These are phyloP conservation scores for Eulemur macaco DNA, from an alignment of 2,113 vertebrate genomes.

Conservation along the genomic window DNA sequence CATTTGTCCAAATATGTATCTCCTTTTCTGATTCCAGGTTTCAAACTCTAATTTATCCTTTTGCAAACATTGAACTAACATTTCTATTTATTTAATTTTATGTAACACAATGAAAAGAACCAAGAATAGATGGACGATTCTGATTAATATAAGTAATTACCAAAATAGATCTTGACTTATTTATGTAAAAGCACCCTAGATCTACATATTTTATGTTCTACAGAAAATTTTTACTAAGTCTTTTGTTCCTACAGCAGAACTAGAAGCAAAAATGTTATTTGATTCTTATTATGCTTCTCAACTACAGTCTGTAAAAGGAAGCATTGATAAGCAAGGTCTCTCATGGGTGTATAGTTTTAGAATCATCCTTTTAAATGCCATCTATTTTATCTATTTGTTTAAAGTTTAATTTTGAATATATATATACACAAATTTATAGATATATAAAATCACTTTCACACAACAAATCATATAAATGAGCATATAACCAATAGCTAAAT, in stretches of 20 bases:
- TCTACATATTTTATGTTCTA: background rate
- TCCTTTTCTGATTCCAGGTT: background rate
- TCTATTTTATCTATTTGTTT: background rate
- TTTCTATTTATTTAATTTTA: conserved; percentile 11
- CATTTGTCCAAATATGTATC: conserved; percentile 14
- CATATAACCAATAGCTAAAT: background rate
- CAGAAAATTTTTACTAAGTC: background rate
- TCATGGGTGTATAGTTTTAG: background rate
- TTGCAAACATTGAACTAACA: background rate
- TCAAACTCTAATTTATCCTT: background rate
- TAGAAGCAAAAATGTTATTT: background rate
- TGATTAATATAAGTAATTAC: background rate
- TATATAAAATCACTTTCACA: background rate
- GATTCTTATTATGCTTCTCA: background rate
- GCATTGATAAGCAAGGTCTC: background rate
- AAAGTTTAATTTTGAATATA: background rate
- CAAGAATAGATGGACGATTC: background rate
- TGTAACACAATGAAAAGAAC: background rate
- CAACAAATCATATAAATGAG: background rate
- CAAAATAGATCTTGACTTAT: background rate
- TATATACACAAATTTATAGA: background rate
- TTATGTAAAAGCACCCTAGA: background rate
- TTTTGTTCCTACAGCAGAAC: background rate
- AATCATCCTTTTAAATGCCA: background rate
- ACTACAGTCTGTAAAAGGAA: background rate